Base-by-base conservation (phyloP, 2,888 invertebrate genomes). In the Onchidella celtica region DNA sequence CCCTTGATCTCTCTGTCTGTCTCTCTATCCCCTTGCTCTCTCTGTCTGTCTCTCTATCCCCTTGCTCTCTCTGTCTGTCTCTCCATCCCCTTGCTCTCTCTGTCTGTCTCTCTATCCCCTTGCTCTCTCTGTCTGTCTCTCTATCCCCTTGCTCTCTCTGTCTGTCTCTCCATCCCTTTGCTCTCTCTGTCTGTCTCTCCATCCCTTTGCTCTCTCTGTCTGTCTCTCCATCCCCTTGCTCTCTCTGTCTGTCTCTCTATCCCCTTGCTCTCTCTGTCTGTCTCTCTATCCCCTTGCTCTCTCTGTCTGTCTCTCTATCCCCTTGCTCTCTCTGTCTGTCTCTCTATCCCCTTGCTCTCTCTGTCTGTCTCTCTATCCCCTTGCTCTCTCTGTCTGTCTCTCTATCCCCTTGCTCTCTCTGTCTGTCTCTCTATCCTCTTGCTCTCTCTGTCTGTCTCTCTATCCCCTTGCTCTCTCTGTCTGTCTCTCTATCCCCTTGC, bases 81-180 rank as follows among this genome's bases (percentile, higher is more conserved):
- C 47, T 47, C 17, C 47, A 47, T 47, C 47, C 17, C 17, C 47
- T 47, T 47, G 9, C 6, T 6, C 47, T 47, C n/a, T n/a, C n/a
- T n/a, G n/a, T n/a, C 47, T 47, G 47, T 47, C 17, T 47, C 6
- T 47, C 17, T 47, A 47, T 47, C 47, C 47, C 17, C 47, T 47
- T 47, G 47, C 47, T 17, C 47, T 47, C 17, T 47, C 47, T 47
- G 6, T 17, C 17, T 47, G 6, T 47, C 47, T 17, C 47, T 47
- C 47, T 47, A 47, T 11, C 6, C 17, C 47, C 6, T 47, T 47
- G 17, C 6, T 11, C 6, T 57, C 2, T 78, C 68, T 69, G 4
- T 57, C 68, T 29, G 14, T 68, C 69, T 78, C 0, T 69, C 57
- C 40, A 29, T 79, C 17, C 70, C 63, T 38, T 72, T 29, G 17